Evolutionary conservation across 2,888 invertebrate species (phyloP).

Genomic region (Cosmia pyralina): DNA sequence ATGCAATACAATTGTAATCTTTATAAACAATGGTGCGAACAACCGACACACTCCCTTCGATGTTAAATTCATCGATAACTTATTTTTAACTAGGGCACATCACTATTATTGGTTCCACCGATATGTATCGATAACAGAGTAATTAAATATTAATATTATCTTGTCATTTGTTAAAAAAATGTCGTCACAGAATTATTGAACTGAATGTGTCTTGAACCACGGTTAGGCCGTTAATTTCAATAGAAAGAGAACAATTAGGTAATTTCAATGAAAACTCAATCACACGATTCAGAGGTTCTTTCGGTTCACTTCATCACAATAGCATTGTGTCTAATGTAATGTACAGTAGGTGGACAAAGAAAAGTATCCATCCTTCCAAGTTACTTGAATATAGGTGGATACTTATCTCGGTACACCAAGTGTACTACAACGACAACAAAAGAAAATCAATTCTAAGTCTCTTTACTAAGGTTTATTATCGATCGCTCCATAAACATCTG

Average conservation of each 20-base stretch:
- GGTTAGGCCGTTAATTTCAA: background rate
- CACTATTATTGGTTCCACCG: conserved; percentile 46
- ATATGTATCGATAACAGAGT: conserved; percentile 11
- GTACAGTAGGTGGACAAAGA: background rate
- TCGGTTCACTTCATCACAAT: background rate
- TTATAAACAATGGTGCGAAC: conserved; percentile 1
- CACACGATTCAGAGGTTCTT: background rate
- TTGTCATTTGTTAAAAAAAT: conserved; percentile 7
- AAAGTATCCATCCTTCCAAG: too few relatives aligned
- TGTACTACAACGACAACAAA: background rate
- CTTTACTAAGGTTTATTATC: background rate
- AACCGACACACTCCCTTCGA: conserved; percentile 33
- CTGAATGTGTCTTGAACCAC: background rate
- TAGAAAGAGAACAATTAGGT: conserved; percentile 18
- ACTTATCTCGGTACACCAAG: too few relatives aligned
- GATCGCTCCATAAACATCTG: too few relatives aligned
- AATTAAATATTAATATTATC: conserved; percentile 1
- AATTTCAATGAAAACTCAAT: background rate
- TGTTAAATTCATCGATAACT: conserved; percentile 28
- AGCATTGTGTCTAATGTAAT: background rate
- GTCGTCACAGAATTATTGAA: background rate
- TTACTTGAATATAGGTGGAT: too few relatives aligned
- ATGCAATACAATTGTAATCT: conserved; percentile 14
- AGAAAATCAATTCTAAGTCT: background rate
- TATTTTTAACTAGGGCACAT: conserved; percentile 46